Base-by-base conservation (phyloP, 2,113 vertebrate genomes). In the Arizona elegans region DNA sequence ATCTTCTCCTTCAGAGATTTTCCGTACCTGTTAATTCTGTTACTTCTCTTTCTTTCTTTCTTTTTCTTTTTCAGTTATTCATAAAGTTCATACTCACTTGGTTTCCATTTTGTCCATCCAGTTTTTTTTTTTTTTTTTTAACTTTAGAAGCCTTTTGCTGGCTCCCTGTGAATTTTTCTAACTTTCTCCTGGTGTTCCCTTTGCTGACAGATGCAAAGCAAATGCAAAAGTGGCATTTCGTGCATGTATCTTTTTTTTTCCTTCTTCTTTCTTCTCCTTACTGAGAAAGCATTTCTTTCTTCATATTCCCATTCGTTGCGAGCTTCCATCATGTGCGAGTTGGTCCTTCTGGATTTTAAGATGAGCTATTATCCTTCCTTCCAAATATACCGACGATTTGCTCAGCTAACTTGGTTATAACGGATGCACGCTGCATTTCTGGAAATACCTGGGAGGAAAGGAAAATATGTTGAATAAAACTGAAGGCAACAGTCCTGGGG, bases 261-360 rank as follows among this genome's bases (percentile, higher is more conserved):
- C 96, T 88, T 96, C 95, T 8, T 5, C 54, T 17, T 55, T 5
- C 54, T 52, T 53, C 55, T 23, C 58, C 58, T 62, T 26, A 62
- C 24, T 62, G 58, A 62, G 65, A 70, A 0, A 3, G 86, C 90
- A 92, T 95, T 93, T 96, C 95, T 95, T 94, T 94, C 94, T 95
- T 96, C 92, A 95, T 96, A 88, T 92, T 96, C 92, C 92, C 91
- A 93, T 97, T 97, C 96, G 94, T 95, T 96, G 94, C 92, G 95
- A 96, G 96, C 96, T 96, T 93, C 94, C 95, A 95, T 96, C 87
- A 88, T 95, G 96, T 96, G 56, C 47, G 21, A 93, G 86, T 81
- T 26, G 92, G 90, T 58, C 59, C 88, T 95, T 96, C 92, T 70
- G 93, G 94, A 93, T 47, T 95, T 96, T 96, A 93, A 92, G 92